Conservation (phyloP, 2,797 vertebrate genomes). For the Chrosomus eos region DNA sequence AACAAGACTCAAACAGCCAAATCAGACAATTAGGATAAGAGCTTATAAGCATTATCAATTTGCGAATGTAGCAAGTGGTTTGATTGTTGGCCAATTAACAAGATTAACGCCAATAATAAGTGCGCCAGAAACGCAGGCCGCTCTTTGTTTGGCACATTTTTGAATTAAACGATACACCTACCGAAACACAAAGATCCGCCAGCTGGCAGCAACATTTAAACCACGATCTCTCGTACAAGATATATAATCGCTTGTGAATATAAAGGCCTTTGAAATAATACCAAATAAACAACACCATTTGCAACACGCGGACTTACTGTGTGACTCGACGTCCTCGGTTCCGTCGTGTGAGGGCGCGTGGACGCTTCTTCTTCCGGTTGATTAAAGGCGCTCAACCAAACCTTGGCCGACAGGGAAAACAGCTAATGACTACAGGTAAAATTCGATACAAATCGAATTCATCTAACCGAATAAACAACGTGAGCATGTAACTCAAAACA, state of each 20-base stretch:
- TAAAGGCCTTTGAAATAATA: background rate
- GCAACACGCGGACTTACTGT: constrained; percentile 42
- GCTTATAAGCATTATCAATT: background rate
- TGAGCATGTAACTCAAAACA: background rate
- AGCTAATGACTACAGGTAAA: background rate
- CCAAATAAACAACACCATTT: constrained; percentile 2
- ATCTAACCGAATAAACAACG: background rate
- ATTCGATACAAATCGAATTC: no score
- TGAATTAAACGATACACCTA: background rate
- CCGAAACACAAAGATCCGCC: background rate
- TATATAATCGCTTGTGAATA: background rate
- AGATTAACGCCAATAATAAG: constrained; percentile 36
- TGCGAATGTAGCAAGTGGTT: background rate
- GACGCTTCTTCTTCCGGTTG: constrained; percentile 55
- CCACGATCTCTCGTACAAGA: background rate
- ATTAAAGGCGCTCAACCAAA: constrained; percentile 33
- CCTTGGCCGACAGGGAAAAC: background rate
- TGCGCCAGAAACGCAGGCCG: constrained; percentile 50
- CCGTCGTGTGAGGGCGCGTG: constrained; percentile 53
- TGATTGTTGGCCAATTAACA: background rate
- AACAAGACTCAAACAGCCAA: background rate
- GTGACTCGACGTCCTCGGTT: constrained; percentile 53
- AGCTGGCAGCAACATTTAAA: background rate
- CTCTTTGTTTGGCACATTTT: constrained; percentile 49
- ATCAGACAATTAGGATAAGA: background rate